Conservation (phyloP, 2,113 vertebrate species). For the Carassius carassius region DNA sequence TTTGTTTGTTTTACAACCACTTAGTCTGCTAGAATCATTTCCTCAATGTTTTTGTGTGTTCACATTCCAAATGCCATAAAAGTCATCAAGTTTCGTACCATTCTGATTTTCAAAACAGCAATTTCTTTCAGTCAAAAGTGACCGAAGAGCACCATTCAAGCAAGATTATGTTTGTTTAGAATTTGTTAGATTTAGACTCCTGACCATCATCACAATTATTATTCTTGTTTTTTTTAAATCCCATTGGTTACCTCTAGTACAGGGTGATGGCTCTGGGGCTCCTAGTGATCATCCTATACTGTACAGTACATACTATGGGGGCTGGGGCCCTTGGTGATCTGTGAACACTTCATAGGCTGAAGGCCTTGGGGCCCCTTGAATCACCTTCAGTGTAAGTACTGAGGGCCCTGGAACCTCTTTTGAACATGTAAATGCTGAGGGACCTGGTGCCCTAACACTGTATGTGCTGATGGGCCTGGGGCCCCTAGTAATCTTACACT, state of each 20-base stretch:
- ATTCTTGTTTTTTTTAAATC: neutral
- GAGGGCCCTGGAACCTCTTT: no score
- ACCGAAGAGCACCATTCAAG: neutral
- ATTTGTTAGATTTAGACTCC: neutral
- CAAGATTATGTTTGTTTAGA: neutral
- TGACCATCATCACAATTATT: neutral
- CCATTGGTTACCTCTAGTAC: neutral
- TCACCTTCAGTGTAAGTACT: no score
- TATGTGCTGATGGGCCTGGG: neutral
- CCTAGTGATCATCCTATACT: neutral
- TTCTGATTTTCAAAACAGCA: no score
- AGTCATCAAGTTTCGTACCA: no score
- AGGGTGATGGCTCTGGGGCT: neutral
- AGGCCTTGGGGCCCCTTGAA: no score
- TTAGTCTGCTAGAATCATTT: no score
- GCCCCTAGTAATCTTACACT: neutral
- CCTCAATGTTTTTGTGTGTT: no score
- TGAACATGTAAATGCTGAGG: no score
- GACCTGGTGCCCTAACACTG: neutral
- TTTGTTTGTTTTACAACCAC: no score
- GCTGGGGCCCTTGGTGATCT: neutral
- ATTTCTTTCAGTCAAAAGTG: no score
- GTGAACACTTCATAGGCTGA: no score
- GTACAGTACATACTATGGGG: neutral
- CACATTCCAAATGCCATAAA: no score